A percentile compares a stretch with the other conserved stretches of the same genome.
Conservation (phyloP, 2,797 vertebrate genomes). For the Cichlasoma orientale region DNA sequence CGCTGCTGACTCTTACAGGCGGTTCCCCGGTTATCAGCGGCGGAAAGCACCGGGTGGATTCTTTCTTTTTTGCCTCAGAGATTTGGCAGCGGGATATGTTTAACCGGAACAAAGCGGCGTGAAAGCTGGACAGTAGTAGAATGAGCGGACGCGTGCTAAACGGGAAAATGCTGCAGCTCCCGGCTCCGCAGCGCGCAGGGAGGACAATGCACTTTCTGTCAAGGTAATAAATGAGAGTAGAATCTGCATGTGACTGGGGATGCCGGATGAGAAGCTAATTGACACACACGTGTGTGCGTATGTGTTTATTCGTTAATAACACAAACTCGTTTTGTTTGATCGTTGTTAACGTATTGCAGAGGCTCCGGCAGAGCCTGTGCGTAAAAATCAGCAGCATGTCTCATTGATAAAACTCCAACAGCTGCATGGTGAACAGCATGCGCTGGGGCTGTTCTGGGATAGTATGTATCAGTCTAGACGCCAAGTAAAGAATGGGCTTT, state of each 20-base stretch:
- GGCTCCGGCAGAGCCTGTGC: slow-evolving; percentile 43
- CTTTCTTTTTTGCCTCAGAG: not conserved
- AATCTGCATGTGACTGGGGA: slow-evolving; percentile 9
- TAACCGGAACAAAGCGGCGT: slow-evolving; percentile 69
- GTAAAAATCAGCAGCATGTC: slow-evolving; percentile 64
- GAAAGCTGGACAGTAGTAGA: slow-evolving; percentile 57
- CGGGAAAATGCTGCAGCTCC: slow-evolving; percentile 83
- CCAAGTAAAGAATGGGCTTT: not conserved
- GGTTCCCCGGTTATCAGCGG: slow-evolving; percentile 41
- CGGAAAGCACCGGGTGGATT: slow-evolving; percentile 37
- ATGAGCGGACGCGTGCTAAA: slow-evolving; percentile 83
- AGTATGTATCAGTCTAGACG: slow-evolving; percentile 19
- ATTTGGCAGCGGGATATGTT: slow-evolving; percentile 57
- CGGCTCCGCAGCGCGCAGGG: slow-evolving; percentile 77
- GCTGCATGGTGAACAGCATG: slow-evolving; percentile 39
- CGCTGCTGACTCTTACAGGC: slow-evolving; percentile 71
- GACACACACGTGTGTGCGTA: slow-evolving; percentile 16
- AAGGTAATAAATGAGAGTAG: slow-evolving; percentile 73
- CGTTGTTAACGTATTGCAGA: not conserved
- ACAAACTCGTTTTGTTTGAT: not conserved
- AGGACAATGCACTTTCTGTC: slow-evolving; percentile 84
- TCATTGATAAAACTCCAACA: slow-evolving; percentile 70
- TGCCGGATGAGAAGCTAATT: slow-evolving; percentile 22
- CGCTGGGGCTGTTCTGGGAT: not conserved
- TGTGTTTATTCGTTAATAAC: not conserved